Conservation (phyloP, 2,113 vertebrate species). For the Macrotus californicus region DNA sequence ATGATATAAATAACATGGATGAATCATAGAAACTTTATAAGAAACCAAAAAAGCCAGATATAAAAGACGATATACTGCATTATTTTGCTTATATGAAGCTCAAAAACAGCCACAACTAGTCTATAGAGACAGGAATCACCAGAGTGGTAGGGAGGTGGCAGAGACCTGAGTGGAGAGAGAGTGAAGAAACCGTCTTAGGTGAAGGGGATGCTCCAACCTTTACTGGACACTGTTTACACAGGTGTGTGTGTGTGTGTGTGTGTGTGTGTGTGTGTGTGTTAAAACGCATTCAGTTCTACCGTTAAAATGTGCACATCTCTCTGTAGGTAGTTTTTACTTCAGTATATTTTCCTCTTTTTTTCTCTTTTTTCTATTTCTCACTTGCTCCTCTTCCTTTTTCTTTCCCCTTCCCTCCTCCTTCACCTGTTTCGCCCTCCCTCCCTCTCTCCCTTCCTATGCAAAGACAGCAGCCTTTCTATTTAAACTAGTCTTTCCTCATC, state of each 20-base stretch:
- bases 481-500: neutral
- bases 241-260: accelerated
- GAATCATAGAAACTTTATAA: neutral
- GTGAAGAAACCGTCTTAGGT: neutral
- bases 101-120: neutral
- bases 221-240: neutral
- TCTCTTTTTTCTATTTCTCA: too few species aligned
- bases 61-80: neutral
- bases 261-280: accelerated
- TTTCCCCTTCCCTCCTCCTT: too few species aligned
- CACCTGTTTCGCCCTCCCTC: neutral
- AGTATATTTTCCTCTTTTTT: neutral
- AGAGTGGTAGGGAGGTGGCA: neutral
- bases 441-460: neutral
- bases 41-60: neutral
- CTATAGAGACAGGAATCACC: neutral
- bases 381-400: neutral
- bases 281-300: neutral
- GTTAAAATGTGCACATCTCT: neutral
- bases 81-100: neutral
- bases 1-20: neutral
- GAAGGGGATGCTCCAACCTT: neutral
- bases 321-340: neutral
- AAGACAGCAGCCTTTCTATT: neutral
- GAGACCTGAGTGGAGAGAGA: neutral